A percentile compares a stretch with the other conserved stretches of the same genome.
Evolutionary conservation across 2,888 invertebrate genomes (phyloP).

Genomic region (Gibbula magus): DNA sequence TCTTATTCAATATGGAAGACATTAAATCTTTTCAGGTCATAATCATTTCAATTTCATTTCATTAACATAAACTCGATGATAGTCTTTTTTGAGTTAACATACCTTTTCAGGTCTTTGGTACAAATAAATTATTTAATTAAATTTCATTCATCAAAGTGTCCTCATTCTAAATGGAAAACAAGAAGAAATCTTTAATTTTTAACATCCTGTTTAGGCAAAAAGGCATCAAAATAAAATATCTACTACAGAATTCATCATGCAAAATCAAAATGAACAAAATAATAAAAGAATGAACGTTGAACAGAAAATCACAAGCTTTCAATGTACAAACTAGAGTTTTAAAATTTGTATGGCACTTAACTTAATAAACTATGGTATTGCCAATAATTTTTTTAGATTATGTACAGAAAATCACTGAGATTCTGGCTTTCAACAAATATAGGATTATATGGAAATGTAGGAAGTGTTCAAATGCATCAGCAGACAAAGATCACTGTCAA

Average conservation of each 20-base stretch:
- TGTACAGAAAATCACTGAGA: neutral
- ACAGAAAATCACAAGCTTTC: neutral
- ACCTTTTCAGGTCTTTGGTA: too few species aligned
- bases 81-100: too few species aligned
- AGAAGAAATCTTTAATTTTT: neutral
- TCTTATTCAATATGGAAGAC: too few species aligned
- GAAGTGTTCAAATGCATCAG: neutral
- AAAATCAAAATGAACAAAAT: neutral
- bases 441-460: conserved; percentile 9
- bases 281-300: neutral
- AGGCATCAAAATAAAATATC: neutral
- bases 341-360: neutral
- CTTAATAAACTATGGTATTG: too few species aligned
- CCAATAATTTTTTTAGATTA: neutral
- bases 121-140: too few species aligned
- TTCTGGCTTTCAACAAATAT: neutral
- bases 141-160: too few species aligned
- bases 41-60: too few species aligned
- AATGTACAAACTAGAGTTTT: neutral
- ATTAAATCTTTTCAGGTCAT: too few species aligned
- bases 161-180: too few species aligned
- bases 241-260: neutral
- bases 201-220: neutral
- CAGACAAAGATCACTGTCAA: too few species aligned
- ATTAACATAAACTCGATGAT: too few species aligned